Evolutionary conservation across 2,113 vertebrate species (phyloP).

Genomic region (Passer domesticus): DNA sequence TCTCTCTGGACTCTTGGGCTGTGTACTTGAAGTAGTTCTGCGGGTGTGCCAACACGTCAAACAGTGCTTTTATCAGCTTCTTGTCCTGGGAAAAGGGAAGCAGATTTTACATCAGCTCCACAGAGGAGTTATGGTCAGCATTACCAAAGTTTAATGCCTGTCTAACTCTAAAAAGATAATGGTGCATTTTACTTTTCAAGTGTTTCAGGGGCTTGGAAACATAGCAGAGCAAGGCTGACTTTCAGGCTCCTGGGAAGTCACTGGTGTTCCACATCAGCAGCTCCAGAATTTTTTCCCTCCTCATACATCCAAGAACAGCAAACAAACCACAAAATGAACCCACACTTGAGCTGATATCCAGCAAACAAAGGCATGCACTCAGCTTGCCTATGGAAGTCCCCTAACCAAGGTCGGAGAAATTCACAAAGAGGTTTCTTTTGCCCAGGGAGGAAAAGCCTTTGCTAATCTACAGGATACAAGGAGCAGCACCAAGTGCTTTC

Average conservation of each 20-base stretch:
- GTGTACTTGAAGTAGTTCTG: slow-evolving; percentile 99
- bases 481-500: not conserved
- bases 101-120: slow-evolving; percentile 2
- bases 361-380: not conserved
- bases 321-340: not conserved
- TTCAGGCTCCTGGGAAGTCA: not conserved
- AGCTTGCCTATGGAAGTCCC: not conserved
- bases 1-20: slow-evolving; percentile 97
- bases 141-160: not conserved
- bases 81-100: slow-evolving; percentile 86
- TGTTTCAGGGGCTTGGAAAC: not conserved
- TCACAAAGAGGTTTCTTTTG: fast-evolving
- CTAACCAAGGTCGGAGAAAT: not conserved
- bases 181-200: not conserved
- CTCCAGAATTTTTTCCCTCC: not conserved
- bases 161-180: not conserved
- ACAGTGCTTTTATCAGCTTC: slow-evolving; percentile 96
- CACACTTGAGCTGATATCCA: not conserved
- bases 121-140: not conserved
- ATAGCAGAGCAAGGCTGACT: not conserved
- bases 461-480: not conserved
- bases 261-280: not conserved
- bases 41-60: slow-evolving; percentile 95
- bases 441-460: not conserved
- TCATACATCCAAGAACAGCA: not conserved